Evolutionary conservation across 2,888 invertebrate genomes (phyloP).

Genomic region (Hydroisotoma schaefferi): DNA sequence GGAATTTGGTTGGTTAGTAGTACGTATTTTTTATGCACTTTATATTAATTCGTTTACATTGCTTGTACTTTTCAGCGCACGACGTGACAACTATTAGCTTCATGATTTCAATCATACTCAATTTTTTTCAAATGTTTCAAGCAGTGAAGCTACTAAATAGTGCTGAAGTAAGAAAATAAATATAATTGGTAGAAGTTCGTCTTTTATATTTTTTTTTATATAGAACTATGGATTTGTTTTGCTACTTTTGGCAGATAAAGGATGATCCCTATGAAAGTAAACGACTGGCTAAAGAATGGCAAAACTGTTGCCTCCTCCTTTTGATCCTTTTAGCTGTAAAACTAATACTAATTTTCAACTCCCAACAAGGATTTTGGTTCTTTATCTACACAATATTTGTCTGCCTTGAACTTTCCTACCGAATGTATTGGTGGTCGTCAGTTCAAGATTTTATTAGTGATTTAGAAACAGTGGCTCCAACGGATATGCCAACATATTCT

Average conservation of each 20-base stretch:
- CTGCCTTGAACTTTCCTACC: constrained; percentile 5
- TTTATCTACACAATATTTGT: constrained; percentile 12
- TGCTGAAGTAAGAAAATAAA: constrained; percentile 15
- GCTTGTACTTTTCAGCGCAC: constrained; percentile 21
- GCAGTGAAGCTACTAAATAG: constrained; percentile 17
- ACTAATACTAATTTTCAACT: neutral
- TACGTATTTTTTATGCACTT: neutral
- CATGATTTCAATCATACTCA: constrained; percentile 16
- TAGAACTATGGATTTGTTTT: neutral
- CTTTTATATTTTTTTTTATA: neutral
- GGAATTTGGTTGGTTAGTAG: constrained; percentile 15
- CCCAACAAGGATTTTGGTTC: constrained; percentile 10
- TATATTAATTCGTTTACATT: no score
- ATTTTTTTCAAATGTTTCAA: constrained; percentile 18
- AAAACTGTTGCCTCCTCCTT: constrained; percentile 15
- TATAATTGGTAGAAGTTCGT: no score
- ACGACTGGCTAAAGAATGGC: constrained; percentile 11
- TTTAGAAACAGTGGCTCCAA: neutral
- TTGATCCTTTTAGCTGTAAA: constrained; percentile 13
- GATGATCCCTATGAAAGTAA: constrained; percentile 13
- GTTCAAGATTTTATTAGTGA: constrained; percentile 14
- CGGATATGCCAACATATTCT: neutral
- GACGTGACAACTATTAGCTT: constrained; percentile 15
- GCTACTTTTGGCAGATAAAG: neutral
- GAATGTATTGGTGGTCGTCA: constrained; percentile 9